Evolutionary conservation across 2,888 invertebrate genomes (phyloP).

Genomic region (Drosophila diplacantha): DNA sequence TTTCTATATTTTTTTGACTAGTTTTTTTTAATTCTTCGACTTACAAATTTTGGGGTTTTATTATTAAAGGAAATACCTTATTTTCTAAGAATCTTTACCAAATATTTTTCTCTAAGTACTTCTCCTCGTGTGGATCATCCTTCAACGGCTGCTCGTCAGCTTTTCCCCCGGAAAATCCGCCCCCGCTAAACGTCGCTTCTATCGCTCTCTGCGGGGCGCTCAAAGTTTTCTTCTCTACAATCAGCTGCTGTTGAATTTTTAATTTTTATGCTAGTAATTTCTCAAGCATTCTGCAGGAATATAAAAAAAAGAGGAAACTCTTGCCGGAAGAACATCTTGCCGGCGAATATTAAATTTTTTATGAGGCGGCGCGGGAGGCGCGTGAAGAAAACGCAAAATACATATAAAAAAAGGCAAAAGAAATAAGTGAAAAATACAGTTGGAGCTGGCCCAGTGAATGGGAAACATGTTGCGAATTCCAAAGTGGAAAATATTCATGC

Average conservation of each 20-base stretch:
- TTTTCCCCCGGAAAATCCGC: slow-evolving; percentile 15
- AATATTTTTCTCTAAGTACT: not conserved
- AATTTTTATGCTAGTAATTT: slow-evolving; percentile 73
- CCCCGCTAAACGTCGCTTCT: not conserved
- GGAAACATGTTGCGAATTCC: slow-evolving; percentile 44
- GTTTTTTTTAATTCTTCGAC: not conserved
- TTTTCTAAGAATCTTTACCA: not conserved
- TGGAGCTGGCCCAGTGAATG: slow-evolving; percentile 19
- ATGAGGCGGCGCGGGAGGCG: slow-evolving; percentile 52
- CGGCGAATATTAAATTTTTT: slow-evolving; percentile 66
- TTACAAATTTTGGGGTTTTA: too few relatives aligned
- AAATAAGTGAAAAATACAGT: slow-evolving; percentile 35
- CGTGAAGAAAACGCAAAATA: slow-evolving; percentile 34
- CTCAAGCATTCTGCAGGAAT: slow-evolving; percentile 52
- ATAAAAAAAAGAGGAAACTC: slow-evolving; percentile 31
- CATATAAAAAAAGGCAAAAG: slow-evolving; percentile 2
- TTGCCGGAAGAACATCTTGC: slow-evolving; percentile 60
- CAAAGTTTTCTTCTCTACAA: slow-evolving; percentile 45
- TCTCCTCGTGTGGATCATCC: slow-evolving; percentile 9
- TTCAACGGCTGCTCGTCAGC: slow-evolving; percentile 24
- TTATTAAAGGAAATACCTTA: too few relatives aligned
- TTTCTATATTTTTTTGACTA: not conserved
- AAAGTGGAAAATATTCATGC: slow-evolving; percentile 30
- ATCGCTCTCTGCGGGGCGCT: slow-evolving; percentile 15
- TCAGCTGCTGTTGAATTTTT: slow-evolving; percentile 73